Percentiles rank a stretch among this genome's conserved stretches.
Conservation (phyloP, 2,797 vertebrate genomes). For the Fistularia tabacaria region DNA sequence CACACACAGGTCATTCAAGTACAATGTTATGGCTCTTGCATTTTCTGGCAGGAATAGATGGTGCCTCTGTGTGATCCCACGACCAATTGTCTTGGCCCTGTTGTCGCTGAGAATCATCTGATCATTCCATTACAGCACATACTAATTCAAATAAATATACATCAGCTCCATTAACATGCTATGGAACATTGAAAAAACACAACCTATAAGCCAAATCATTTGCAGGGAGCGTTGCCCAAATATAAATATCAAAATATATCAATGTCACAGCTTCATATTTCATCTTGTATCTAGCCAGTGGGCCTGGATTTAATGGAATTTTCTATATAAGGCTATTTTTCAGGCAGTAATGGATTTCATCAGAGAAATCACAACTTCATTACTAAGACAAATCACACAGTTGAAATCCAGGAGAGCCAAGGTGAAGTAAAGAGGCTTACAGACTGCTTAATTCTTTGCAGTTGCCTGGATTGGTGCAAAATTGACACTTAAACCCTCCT, state of each 20-base stretch:
- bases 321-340: conserved; percentile 34
- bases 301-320: conserved; percentile 37
- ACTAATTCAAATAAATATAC: no score
- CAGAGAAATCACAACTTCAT: conserved; percentile 40
- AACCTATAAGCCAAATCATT: conserved; percentile 1
- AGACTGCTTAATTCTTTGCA: conserved; percentile 2
- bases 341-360: conserved; percentile 31
- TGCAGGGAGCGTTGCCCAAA: not conserved
- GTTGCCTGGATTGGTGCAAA: not conserved
- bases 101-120: no score
- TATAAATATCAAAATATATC: conserved; percentile 5
- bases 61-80: no score
- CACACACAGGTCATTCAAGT: no score
- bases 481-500: not conserved
- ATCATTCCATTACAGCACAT: no score
- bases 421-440: conserved; percentile 15
- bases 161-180: no score
- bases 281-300: conserved; percentile 12
- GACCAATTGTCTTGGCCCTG: no score
- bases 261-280: conserved; percentile 9
- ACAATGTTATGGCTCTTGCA: no score
- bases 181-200: not conserved
- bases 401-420: conserved; percentile 15
- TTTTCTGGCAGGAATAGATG: no score
- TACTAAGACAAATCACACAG: conserved; percentile 20